These are phyloP conservation scores for Gallinago undulata DNA, from an alignment of 2,113 vertebrate genomes.

Conservation along the genomic window DNA sequence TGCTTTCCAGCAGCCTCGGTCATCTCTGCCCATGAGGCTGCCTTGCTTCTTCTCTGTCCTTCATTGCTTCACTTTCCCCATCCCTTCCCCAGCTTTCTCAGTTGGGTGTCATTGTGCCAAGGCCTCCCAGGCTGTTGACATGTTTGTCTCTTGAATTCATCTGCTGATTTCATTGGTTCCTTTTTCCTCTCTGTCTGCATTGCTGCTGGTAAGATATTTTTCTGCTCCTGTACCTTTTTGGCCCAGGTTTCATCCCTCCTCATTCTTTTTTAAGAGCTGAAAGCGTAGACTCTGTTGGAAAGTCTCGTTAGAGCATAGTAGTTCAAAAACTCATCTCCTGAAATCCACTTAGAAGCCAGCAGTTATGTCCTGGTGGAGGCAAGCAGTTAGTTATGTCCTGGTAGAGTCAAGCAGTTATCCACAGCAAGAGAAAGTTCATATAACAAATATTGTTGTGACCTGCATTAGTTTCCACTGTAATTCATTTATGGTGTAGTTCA, in stretches of 20 bases:
- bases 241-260: not conserved
- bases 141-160: not conserved
- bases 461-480: not conserved
- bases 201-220: not conserved
- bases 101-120: rapidly evolving
- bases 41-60: not conserved
- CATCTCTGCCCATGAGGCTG: not conserved
- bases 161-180: not conserved
- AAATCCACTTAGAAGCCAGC: not conserved
- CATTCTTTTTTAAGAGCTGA: not conserved
- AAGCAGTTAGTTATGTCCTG: not conserved
- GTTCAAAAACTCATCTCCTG: not conserved
- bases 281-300: not conserved
- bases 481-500: not conserved
- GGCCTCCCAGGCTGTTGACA: not conserved
- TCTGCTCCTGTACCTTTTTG: not conserved
- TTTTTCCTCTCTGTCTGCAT: not conserved
- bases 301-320: not conserved
- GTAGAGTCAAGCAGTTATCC: not conserved
- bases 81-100: not conserved
- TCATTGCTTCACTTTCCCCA: not conserved
- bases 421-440: not conserved
- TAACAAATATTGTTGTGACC: not conserved
- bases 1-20: not conserved
- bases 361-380: not conserved